These are phyloP conservation scores for Protomyctophum bolini DNA, from an alignment of 2,113 vertebrate genomes.

Conservation along the genomic window DNA sequence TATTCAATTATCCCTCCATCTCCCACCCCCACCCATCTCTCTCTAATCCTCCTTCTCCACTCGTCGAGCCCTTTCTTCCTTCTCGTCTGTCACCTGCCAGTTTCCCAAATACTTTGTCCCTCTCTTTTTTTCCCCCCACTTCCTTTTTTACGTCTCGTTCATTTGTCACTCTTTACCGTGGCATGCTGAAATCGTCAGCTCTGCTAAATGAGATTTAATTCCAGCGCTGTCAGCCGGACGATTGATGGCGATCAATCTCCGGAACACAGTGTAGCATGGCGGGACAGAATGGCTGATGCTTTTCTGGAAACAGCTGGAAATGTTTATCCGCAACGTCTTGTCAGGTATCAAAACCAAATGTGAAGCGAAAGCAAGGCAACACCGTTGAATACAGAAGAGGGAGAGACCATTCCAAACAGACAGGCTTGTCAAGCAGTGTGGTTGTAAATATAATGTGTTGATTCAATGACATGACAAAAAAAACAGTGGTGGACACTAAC, in stretches of 20 bases:
- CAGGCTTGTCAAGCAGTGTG: neutral
- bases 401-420: neutral
- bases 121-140: neutral
- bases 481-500: no score
- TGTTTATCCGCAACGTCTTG: conserved; percentile 18
- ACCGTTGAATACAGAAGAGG: neutral
- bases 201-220: conserved; percentile 59
- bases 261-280: conserved; percentile 19
- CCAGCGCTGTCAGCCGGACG: conserved; percentile 37
- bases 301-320: conserved; percentile 20
- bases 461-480: no score
- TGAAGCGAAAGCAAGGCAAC: conserved; percentile 5
- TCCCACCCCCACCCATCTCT: conserved; percentile 1
- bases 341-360: conserved; percentile 15
- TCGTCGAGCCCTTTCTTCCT: neutral
- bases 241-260: conserved; percentile 58
- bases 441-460: neutral
- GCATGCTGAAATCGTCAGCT: conserved; percentile 40
- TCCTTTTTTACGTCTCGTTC: conserved; percentile 16
- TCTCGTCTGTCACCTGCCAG: neutral
- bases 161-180: conserved; percentile 25
- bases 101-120: neutral
- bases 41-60: neutral
- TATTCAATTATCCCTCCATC: neutral
- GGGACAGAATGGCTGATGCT: conserved; percentile 22